Evolutionary conservation across 37 sponge, comb jelly and placozoan genomes (phyloP), one percentile per base, ranked within the genome.

Genomic region (Aphrocallistes beatrix): DNA sequence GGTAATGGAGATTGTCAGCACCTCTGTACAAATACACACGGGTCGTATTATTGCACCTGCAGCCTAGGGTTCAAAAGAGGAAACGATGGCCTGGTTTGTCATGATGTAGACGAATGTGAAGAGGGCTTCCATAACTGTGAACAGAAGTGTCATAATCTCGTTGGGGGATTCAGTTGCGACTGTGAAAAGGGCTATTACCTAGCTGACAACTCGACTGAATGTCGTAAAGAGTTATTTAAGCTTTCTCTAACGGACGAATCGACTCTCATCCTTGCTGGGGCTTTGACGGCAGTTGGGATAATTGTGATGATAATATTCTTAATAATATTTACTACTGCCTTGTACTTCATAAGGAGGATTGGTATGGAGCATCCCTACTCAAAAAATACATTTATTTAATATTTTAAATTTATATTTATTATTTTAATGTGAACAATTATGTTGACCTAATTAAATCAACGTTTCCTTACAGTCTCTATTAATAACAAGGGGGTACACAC

Each of bases 31-130:
- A 84, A 84, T 81, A 37, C 10, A 84, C 9, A 25, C 9, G 75
- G 75, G n/a, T 60, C 75, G 10, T 60, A 60, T 60, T 6, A 25
- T 19, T 60, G 75, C n/a, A 60, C 75, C n/a, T 60, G 75, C n/a
- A 23, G 75, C n/a, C 48, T 84, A 13, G 45, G 50, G 17, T 42
- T 17, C 32, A 13, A 19, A 25, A 3, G 75, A 13, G 75, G 34
- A 60, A 30, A 1, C 10, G 75, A 60, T 60, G 75, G 75, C 10
- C 25, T 19, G n/a, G 10, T 30, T 13, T 37, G 49, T 45, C 8
- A 10, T 47, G 85, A 84, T 50, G 75, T 84, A n/a, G 32, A 84
- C n/a, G 85, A 84, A 84, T 84, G 85, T 28, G n/a, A 51, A 37
- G 51, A 51, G 81, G 75, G 75, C 3, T 6, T 84, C 1, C 82